Base-by-base conservation (phyloP, 2,888 invertebrate species). In the Keiferia lycopersicella region DNA sequence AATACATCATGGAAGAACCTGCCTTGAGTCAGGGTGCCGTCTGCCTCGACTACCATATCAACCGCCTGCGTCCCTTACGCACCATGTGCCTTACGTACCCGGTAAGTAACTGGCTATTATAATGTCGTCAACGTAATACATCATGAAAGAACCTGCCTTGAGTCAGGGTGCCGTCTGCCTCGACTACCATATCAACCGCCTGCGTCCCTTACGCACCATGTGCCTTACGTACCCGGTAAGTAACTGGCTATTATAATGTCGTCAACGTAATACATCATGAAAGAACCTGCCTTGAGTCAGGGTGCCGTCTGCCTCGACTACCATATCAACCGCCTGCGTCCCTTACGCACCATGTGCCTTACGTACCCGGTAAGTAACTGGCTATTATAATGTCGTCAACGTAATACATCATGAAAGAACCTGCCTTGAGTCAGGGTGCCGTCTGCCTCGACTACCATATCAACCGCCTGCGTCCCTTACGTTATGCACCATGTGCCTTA, bases 221-320 rank as follows among this genome's bases (percentile, higher is more conserved):
- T 91, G 91, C 91, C 91, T 91, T 91, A 90, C 83, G 78, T 82
- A 80, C 81, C 87, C 71, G 90, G 90, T 88, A 71, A 72, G 70
- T 69, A 58, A n/a, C 8, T 45, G 10, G 7, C 3, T 4, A 34
- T 8, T 34, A 34, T 34, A 1, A 34, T 10, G 8, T 34, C 34
- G 8, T 34, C 34, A 34, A 34, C 41, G n/a, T n/a, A n/a, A 41
- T 41, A 41, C 41, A n/a, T 41, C 11, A 4, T 7, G 1, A 10
- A 34, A 34, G 4, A 34, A 34, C 88, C 51, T 81, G 88, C 69
- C 86, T 86, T 69, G 88, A 90, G 72, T 79, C 85, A 14, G 82
- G 82, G 3, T 85, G 91, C 11, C 85, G 91, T 34, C 75, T 90
- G 64, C 88, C 91, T 11, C 86, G 84, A 51, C 78, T 77, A 58